Percentiles rank a stretch among this genome's conserved stretches.
phyloP scores from a whole-genome alignment of 1,140 invertebrate genomes.

The Protaetia brevitarsis region DNA sequence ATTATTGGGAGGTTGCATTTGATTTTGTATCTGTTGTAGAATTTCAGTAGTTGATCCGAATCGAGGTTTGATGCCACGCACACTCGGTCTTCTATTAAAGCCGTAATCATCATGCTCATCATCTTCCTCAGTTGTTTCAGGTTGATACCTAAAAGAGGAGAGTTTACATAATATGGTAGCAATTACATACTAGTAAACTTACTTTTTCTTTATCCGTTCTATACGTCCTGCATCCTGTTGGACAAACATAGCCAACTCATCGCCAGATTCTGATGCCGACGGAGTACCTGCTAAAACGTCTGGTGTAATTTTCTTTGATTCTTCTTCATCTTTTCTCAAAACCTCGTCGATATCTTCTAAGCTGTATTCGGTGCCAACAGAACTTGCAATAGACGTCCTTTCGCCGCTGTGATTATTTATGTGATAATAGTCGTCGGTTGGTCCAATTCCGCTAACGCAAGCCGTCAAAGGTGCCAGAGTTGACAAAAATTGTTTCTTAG shows the following conservation, averaged over 20 bases:
- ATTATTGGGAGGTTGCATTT: conserved; percentile 54
- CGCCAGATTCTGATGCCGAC: conserved; percentile 51
- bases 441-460: conserved; percentile 62
- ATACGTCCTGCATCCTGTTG: conserved; percentile 77
- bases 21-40: conserved; percentile 73
- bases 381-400: conserved; percentile 52
- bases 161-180: not conserved
- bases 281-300: conserved; percentile 75
- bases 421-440: conserved; percentile 66
- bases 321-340: conserved; percentile 49
- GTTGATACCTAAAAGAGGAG: conserved; percentile 47
- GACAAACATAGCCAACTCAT: conserved; percentile 79
- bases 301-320: conserved; percentile 57
- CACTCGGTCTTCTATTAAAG: conserved; percentile 81
- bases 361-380: conserved; percentile 58
- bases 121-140: conserved; percentile 62
- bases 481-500: conserved; percentile 70
- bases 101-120: conserved; percentile 86
- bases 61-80: conserved; percentile 70
- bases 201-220: conserved; percentile 72
- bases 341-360: conserved; percentile 65
- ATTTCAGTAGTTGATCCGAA: conserved; percentile 79
- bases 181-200: not conserved
- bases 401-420: conserved; percentile 49
- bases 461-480: conserved; percentile 71